Evolutionary conservation across 2,797 vertebrate species (phyloP), one percentile per base, ranked within the genome.

Genomic region (Phrynocephalus vlangalii): DNA sequence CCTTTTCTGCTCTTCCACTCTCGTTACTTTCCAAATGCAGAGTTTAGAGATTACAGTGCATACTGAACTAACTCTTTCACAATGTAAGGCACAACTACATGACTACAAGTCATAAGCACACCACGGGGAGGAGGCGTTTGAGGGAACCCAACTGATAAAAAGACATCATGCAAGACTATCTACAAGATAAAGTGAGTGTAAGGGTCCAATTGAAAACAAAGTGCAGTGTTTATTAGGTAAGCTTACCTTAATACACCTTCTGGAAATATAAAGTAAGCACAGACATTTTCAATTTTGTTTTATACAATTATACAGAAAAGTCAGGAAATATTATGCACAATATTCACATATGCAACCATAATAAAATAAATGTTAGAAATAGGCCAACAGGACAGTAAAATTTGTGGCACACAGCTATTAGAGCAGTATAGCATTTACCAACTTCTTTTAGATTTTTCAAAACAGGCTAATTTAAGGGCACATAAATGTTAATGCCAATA

Each of bases 31-130:
- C 91, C 91, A 91, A 94, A 88, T 7, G 90, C 85, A 92, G 91
- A 95, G 91, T 92, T 96, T 93, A 91, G 95, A 94, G 93, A 90
- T 93, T 96, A 95, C 95, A 96, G 90, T 92, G 95, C 95, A 94
- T 94, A 94, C 95, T 91, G 95, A 90, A 94, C 95, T 94, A 92
- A 94, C 95, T 93, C 94, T 96, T 96, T 90, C 94, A 94, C 92
- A 95, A 97, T 95, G 91, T 98, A 97, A 98, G 98, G 98, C 98
- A 98, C 97, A 95, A 96, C 95, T 96, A 98, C 96, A 97, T 96
- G 95, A 97, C 95, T 94, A 96, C 96, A 95, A 94, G 84, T 93
- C 95, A 94, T 94, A 95, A 97, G 96, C 95, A 97, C 95, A 96
- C 94, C 94, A 96, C 89, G 92, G 86, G 96, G 95, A 96, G 90